Percentiles rank a stretch among this genome's conserved stretches.
phyloP scores from a whole-genome alignment of 2,888 invertebrate species.

The Megamerina dolium region DNA sequence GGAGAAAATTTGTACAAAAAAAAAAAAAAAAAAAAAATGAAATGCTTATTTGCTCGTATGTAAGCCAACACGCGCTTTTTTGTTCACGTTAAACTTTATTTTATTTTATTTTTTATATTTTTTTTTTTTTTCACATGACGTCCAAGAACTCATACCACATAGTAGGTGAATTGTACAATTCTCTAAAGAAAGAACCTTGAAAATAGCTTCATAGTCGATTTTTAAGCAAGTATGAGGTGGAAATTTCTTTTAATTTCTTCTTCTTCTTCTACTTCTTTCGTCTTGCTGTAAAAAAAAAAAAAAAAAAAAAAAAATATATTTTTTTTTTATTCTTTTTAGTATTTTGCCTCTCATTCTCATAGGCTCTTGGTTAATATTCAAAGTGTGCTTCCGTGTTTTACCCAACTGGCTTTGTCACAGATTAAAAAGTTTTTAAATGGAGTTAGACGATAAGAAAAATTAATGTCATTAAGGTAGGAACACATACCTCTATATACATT shows the following conservation, averaged over 20 bases:
- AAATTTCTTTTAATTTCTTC: conserved; percentile 16
- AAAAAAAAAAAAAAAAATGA: background rate
- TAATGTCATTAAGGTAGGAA: conserved; percentile 8
- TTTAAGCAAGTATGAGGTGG: too few species aligned
- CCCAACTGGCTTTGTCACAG: conserved; percentile 40
- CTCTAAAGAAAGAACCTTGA: too few species aligned
- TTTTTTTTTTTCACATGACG: too few species aligned
- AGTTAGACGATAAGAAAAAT: conserved; percentile 36
- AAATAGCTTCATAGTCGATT: too few species aligned
- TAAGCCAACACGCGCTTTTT: conserved; percentile 2
- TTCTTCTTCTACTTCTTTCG: background rate
- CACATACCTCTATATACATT: too few species aligned
- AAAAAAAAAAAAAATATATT: too few species aligned
- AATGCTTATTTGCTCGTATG: background rate
- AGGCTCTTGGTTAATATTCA: conserved; percentile 14
- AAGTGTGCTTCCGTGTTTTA: conserved; percentile 16
- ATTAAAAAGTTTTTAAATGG: conserved; percentile 44
- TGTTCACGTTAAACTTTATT: too few species aligned
- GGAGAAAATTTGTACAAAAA: background rate
- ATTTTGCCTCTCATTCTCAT: conserved; percentile 10
- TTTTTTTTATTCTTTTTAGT: too few species aligned
- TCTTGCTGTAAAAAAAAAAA: conserved; percentile 4
- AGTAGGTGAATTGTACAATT: too few species aligned
- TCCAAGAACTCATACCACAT: too few species aligned
- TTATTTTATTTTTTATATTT: too few species aligned